Conservation (phyloP, 2,797 vertebrate genomes). For the Eurystomus glaucurus region DNA sequence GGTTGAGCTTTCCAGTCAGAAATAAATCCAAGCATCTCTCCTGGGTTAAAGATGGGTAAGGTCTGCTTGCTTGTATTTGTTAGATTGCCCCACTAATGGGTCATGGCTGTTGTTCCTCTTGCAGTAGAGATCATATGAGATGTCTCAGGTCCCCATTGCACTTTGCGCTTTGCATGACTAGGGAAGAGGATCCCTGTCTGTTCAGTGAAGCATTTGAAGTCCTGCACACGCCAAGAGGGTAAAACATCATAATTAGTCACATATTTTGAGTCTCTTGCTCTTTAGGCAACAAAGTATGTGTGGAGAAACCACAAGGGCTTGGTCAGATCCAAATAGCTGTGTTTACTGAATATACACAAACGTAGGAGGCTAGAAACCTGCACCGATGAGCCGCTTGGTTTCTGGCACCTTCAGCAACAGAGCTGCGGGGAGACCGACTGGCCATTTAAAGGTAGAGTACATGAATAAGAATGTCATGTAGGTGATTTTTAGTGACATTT, state of each 20-base stretch:
- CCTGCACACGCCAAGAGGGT: not conserved
- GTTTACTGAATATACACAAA: constrained; percentile 32
- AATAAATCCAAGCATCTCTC: not conserved
- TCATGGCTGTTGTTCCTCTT: not conserved
- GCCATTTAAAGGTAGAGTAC: not conserved
- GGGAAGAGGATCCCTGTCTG: not conserved
- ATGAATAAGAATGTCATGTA: constrained; percentile 4
- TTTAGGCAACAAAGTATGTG: constrained; percentile 47
- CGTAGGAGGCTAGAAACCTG: constrained; percentile 33
- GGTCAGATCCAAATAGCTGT: constrained; percentile 31
- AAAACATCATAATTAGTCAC: constrained; percentile 37
- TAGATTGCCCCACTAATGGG: fast-evolving
- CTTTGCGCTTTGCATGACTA: not conserved
- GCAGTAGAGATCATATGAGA: not conserved
- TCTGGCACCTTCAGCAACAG: constrained; percentile 23
- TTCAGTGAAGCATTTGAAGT: not conserved
- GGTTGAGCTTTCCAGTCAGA: not conserved
- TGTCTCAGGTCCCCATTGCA: fast-evolving
- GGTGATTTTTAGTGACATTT: not conserved
- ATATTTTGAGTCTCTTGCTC: constrained; percentile 45
- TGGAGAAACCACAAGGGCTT: constrained; percentile 48
- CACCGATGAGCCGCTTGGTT: constrained; percentile 5
- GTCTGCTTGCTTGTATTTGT: not conserved
- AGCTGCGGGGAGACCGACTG: not conserved
- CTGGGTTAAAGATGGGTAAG: not conserved